Evolutionary conservation across 23 tunicate species (phyloP).

Genomic region (Botrylloides violaceus): DNA sequence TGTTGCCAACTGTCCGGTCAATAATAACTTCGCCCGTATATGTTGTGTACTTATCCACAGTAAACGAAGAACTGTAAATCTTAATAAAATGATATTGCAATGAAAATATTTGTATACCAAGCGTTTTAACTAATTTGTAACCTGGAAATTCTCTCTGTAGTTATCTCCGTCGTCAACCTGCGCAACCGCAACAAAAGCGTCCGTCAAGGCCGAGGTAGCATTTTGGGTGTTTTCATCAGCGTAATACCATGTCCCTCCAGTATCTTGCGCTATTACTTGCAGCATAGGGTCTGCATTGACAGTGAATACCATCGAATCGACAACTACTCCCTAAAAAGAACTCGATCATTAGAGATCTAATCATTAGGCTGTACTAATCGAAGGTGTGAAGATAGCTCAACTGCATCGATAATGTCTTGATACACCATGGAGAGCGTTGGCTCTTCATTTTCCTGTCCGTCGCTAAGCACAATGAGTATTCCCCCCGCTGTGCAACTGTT

Average conservation of each 20-base stretch:
- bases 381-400: background rate
- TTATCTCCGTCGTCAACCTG: slow-evolving; percentile 45
- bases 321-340: slow-evolving; percentile 31
- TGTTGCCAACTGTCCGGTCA: slow-evolving; percentile 63
- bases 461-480: slow-evolving; percentile 52
- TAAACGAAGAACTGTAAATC: slow-evolving; percentile 52
- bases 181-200: slow-evolving; percentile 37
- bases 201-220: slow-evolving; percentile 21
- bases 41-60: slow-evolving; percentile 19
- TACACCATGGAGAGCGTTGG: slow-evolving; percentile 31
- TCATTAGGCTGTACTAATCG: background rate
- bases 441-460: slow-evolving; percentile 49
- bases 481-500: slow-evolving; percentile 34
- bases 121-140: no score
- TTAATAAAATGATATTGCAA: slow-evolving; percentile 4
- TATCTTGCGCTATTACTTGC: slow-evolving; percentile 20
- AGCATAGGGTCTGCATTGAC: slow-evolving; percentile 38
- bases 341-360: background rate
- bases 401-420: slow-evolving; percentile 34
- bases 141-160: slow-evolving; percentile 57
- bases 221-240: slow-evolving; percentile 20
- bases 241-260: slow-evolving; percentile 53
- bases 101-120: background rate
- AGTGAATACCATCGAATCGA: slow-evolving; percentile 41
- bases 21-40: slow-evolving; percentile 39